Conservation (phyloP, 1,140 invertebrate species). For the Drosophila kanapiae region DNA sequence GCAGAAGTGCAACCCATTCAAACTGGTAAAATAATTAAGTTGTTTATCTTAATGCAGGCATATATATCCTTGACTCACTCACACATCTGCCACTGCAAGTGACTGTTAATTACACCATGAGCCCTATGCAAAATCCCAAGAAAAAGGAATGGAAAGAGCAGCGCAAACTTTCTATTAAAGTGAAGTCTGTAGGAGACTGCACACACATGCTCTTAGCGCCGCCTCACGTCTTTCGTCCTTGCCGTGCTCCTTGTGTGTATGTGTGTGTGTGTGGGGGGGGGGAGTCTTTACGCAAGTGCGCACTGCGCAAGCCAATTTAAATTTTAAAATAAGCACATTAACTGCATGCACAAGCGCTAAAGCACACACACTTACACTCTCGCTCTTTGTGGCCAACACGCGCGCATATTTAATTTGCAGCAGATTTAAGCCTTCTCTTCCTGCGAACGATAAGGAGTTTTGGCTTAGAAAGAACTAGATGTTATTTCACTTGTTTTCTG, state of each 20-base stretch:
- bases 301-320: constrained; percentile 83
- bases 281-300: constrained; percentile 54
- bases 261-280: not conserved
- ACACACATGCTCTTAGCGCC: constrained; percentile 16
- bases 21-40: constrained; percentile 75
- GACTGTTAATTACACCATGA: constrained; percentile 79
- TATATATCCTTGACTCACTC: constrained; percentile 42
- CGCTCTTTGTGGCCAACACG: constrained; percentile 26
- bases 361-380: constrained; percentile 11
- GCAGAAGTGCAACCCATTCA: constrained; percentile 56
- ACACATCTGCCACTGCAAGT: constrained; percentile 52
- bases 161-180: constrained; percentile 77
- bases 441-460: not conserved
- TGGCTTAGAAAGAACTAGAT: not conserved
- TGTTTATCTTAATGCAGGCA: constrained; percentile 79
- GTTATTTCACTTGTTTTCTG: too few relatives aligned
- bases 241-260: constrained; percentile 13
- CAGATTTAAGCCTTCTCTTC: constrained; percentile 52
- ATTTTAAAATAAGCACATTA: constrained; percentile 84
- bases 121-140: constrained; percentile 67
- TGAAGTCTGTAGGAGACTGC: constrained; percentile 34
- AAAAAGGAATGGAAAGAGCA: constrained; percentile 38
- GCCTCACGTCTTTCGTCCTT: not conserved
- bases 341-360: constrained; percentile 69
- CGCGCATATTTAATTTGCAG: constrained; percentile 67